A percentile compares a stretch with the other conserved stretches of the same genome.
Conservation (phyloP, 1,140 invertebrate genomes). For the Zeugodacus cucurbitae region DNA sequence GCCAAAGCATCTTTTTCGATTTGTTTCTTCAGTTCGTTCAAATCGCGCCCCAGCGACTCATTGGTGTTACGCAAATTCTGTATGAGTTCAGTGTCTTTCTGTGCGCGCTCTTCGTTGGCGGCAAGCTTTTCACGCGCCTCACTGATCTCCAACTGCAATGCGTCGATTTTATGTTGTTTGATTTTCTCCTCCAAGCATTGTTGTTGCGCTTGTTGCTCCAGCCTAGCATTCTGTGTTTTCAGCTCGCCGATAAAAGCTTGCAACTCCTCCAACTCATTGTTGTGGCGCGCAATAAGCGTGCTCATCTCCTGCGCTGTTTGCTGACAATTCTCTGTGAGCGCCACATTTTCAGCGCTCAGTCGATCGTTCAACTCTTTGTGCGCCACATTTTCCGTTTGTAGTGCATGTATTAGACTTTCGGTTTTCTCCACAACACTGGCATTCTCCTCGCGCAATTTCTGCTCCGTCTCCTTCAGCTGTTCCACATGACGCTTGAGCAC, state of each 20-base stretch:
- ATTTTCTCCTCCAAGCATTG: conserved; percentile 46
- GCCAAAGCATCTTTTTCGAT: conserved; percentile 61
- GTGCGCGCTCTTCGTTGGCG: conserved; percentile 49
- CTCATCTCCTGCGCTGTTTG: conserved; percentile 55
- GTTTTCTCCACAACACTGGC: conserved; percentile 51
- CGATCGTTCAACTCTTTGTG: conserved; percentile 57
- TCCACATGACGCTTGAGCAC: conserved; percentile 60
- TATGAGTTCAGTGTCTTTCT: conserved; percentile 51
- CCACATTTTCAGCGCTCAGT: conserved; percentile 49
- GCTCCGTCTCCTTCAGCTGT: conserved; percentile 59
- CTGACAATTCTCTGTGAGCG: conserved; percentile 48
- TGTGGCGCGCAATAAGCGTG: conserved; percentile 52
- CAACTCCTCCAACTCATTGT: conserved; percentile 49
- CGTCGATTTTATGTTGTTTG: conserved; percentile 50
- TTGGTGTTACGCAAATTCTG: conserved; percentile 57
- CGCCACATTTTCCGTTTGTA: conserved; percentile 52
- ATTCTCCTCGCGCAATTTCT: conserved; percentile 57
- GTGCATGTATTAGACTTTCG: conserved; percentile 53
- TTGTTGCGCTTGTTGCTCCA: conserved; percentile 48
- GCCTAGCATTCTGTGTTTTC: conserved; percentile 53
- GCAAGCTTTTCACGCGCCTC: conserved; percentile 48
- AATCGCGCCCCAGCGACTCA: conserved; percentile 49
- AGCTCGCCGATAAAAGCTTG: conserved; percentile 54
- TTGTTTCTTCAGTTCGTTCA: conserved; percentile 54
- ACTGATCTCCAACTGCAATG: conserved; percentile 51